A percentile compares a stretch with the other conserved stretches of the same genome.
Conservation (phyloP, 2,888 invertebrate species). For the Pinctada fucata region DNA sequence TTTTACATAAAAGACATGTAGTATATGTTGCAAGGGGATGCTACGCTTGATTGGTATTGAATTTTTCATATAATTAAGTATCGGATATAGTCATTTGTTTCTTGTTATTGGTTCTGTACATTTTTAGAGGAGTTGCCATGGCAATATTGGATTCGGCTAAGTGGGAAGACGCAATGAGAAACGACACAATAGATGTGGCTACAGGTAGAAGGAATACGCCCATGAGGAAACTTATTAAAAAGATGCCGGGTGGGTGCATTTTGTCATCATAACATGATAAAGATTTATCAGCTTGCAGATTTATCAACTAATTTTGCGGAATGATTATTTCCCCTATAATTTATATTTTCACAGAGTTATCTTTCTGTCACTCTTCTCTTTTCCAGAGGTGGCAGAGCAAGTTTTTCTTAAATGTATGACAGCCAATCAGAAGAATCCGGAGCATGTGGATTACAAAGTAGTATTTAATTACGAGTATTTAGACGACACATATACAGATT, state of each 20-base stretch:
- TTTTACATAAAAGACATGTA: no score
- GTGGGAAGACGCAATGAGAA: slow-evolving; percentile 77
- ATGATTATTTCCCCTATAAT: no score
- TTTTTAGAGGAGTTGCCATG: slow-evolving; percentile 75
- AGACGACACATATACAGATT: slow-evolving; percentile 78
- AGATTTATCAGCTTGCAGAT: no score
- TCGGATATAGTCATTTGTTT: no score
- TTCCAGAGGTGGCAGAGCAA: slow-evolving; percentile 72
- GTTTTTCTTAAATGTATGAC: slow-evolving; percentile 74
- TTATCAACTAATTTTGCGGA: no score
- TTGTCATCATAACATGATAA: background rate
- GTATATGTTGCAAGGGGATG: no score
- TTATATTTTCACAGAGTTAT: no score
- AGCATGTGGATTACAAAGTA: slow-evolving; percentile 70
- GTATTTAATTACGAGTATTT: slow-evolving; percentile 79
- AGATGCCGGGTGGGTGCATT: slow-evolving; percentile 77
- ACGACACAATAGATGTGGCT: slow-evolving; percentile 70
- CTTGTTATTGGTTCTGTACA: no score
- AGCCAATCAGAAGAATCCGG: slow-evolving; percentile 66
- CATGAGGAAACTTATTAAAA: slow-evolving; percentile 78
- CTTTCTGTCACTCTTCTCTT: no score
- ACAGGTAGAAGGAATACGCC: slow-evolving; percentile 76
- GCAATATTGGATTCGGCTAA: slow-evolving; percentile 75
- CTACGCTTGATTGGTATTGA: no score
- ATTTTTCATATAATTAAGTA: no score